Evolutionary conservation across 2,888 invertebrate species (phyloP).

Genomic region (Rotaria magnacalcarata): DNA sequence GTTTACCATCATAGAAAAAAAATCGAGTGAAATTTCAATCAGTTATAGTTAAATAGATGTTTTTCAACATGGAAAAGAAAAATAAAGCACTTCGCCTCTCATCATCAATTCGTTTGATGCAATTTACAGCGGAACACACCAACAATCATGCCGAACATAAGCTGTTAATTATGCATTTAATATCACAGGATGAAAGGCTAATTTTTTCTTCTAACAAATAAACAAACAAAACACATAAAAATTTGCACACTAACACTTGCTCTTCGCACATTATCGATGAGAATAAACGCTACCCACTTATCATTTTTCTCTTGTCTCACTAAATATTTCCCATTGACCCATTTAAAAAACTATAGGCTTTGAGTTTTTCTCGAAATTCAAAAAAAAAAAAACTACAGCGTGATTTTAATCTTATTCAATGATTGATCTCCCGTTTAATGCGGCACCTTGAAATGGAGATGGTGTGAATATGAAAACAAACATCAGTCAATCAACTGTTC

Average conservation of each 20-base stretch:
- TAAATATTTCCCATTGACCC: too few species aligned
- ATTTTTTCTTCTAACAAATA: neutral
- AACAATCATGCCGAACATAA: conserved; percentile 26
- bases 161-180: conserved; percentile 22
- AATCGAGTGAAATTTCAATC: neutral
- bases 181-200: conserved; percentile 21
- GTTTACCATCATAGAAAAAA: too few species aligned
- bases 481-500: conserved; percentile 5
- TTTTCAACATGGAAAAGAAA: neutral
- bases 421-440: neutral
- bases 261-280: neutral
- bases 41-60: neutral
- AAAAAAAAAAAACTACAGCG: too few species aligned
- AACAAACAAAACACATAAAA: neutral
- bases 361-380: too few species aligned
- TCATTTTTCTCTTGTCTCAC: neutral
- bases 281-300: neutral
- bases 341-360: too few species aligned
- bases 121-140: neutral
- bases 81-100: neutral
- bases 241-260: neutral
- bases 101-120: neutral
- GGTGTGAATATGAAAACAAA: conserved; percentile 23
- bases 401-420: too few species aligned
- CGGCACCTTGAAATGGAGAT: neutral